These are phyloP conservation scores for Argyresthia albistria DNA, from an alignment of 2,888 invertebrate species.

Conservation along the genomic window DNA sequence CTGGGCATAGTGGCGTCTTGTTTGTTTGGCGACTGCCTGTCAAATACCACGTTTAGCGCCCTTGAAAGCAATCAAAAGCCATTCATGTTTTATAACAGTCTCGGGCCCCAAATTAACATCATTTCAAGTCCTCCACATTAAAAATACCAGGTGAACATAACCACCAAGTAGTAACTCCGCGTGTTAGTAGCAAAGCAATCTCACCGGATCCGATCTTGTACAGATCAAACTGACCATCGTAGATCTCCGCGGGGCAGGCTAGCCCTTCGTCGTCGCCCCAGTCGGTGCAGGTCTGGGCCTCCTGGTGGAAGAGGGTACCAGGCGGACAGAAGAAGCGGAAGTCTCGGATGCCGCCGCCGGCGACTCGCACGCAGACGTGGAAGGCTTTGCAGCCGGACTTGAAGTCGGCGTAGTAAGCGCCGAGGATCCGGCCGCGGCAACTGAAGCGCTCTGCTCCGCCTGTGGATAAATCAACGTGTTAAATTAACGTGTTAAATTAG, in stretches of 20 bases:
- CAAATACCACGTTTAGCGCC: no score
- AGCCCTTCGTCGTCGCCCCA: conserved; percentile 85
- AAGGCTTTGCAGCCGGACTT: conserved; percentile 92
- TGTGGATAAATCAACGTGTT: conserved; percentile 15
- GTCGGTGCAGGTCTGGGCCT: conserved; percentile 92
- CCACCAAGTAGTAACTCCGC: no score
- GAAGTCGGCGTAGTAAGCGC: conserved; percentile 90
- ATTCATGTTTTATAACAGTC: no score
- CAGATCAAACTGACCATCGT: conserved; percentile 89
- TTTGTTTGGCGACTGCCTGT: no score
- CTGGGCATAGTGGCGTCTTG: no score
- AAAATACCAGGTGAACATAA: no score
- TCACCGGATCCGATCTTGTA: conserved; percentile 85
- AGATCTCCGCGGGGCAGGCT: conserved; percentile 86
- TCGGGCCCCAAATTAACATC: no score
- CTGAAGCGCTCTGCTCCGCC: conserved; percentile 77
- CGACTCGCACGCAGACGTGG: conserved; percentile 89
- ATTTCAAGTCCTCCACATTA: no score
- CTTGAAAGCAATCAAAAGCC: no score
- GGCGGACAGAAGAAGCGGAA: conserved; percentile 90
- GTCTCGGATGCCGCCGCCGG: conserved; percentile 84
- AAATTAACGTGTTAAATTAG: no score
- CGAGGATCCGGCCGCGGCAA: conserved; percentile 87
- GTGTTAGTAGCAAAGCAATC: conserved; percentile 63
- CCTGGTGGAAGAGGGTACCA: conserved; percentile 92